Evolutionary conservation across 2,797 vertebrate species (phyloP).

Genomic region (Pangasius sanitwongsei): DNA sequence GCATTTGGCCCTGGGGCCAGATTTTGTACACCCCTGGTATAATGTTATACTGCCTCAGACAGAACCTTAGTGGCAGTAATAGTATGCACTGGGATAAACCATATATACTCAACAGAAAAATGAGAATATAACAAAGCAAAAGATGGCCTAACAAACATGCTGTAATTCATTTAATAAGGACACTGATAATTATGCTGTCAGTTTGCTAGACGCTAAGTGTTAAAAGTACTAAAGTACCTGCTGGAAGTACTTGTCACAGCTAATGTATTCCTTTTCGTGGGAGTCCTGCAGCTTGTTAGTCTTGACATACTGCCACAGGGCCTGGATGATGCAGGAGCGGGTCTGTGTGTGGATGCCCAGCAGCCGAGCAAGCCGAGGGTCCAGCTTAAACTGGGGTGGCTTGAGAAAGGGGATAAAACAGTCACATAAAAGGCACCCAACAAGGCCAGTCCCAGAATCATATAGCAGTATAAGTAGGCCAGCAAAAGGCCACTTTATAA

Average conservation of each 20-base stretch:
- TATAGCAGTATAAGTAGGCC: background rate
- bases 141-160: background rate
- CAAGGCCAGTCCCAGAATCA: background rate
- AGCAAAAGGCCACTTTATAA: background rate
- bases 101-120: background rate
- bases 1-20: background rate
- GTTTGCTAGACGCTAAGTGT: background rate
- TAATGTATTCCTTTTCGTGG: conserved; percentile 98
- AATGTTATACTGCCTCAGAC: background rate
- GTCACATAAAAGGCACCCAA: background rate
- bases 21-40: background rate
- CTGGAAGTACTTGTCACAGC: conserved; percentile 98
- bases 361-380: conserved; percentile 92
- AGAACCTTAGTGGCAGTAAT: no score
- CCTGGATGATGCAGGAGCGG: conserved; percentile 96
- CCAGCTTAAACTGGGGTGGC: conserved; percentile 98
- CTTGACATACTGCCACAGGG: conserved; percentile 99
- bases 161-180: background rate
- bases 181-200: background rate
- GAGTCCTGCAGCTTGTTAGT: conserved; percentile 97
- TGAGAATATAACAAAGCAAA: background rate
- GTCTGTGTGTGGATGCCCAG: conserved; percentile 98
- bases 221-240: conserved; percentile 78
- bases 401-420: conserved; percentile 57
- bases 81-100: no score